Conservation (phyloP, 2,888 invertebrate genomes). For the Tuta absoluta region DNA sequence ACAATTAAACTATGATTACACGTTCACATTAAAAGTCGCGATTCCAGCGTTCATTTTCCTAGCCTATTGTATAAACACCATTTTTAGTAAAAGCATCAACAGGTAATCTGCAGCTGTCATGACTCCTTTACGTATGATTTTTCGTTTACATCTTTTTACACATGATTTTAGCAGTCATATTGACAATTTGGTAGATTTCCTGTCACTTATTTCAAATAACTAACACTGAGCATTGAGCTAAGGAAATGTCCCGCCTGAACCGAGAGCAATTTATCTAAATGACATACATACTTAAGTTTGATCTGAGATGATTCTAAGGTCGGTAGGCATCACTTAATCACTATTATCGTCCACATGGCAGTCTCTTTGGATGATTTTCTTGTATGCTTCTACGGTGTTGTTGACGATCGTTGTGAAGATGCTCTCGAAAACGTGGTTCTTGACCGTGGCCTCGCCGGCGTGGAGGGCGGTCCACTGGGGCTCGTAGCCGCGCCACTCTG, state of each 20-base stretch:
- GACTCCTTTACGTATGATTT: no score
- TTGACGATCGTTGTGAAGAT: constrained; percentile 69
- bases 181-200: no score
- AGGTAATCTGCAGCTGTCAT: no score
- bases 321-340: not conserved
- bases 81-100: no score
- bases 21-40: not conserved
- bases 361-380: constrained; percentile 40
- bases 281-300: not conserved
- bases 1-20: constrained; percentile 10
- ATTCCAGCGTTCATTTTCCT: no score
- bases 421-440: constrained; percentile 70
- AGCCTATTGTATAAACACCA: no score
- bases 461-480: constrained; percentile 72
- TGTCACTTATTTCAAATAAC: no score
- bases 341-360: not conserved
- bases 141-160: no score
- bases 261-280: not conserved
- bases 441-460: constrained; percentile 64
- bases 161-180: no score
- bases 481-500: constrained; percentile 74
- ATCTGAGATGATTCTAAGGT: not conserved
- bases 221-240: no score
- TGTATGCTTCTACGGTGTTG: constrained; percentile 71
- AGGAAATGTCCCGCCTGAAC: no score